Conservation (phyloP, 2,888 invertebrate species). For the Dichetophora obliterata region DNA sequence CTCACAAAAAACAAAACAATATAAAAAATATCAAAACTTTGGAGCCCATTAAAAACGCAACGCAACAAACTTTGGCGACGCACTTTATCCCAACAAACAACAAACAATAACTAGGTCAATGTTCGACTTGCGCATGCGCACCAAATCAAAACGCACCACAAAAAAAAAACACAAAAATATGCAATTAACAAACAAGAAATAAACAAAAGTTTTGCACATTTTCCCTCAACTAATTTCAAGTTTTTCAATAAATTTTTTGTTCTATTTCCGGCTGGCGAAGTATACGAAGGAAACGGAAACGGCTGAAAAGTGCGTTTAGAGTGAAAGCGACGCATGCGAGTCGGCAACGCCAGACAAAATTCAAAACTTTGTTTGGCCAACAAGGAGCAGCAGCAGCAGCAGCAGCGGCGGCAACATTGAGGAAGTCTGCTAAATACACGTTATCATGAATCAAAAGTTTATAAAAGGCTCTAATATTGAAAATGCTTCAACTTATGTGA, state of each 20-base stretch:
- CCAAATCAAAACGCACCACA: slow-evolving; percentile 27
- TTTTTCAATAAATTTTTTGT: slow-evolving; percentile 46
- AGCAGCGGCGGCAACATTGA: neutral
- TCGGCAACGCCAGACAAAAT: slow-evolving; percentile 41
- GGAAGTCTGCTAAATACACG: slow-evolving; percentile 5
- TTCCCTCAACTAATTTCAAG: slow-evolving; percentile 45
- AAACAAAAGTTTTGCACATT: slow-evolving; percentile 50
- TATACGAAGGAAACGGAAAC: neutral
- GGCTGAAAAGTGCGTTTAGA: slow-evolving; percentile 44
- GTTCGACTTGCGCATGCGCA: slow-evolving; percentile 52
- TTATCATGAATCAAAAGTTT: slow-evolving; percentile 33
- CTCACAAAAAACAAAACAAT: slow-evolving; percentile 36
- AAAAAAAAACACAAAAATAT: slow-evolving; percentile 45
- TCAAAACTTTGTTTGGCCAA: slow-evolving; percentile 49
- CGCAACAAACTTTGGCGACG: slow-evolving; percentile 45
- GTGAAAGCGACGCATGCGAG: slow-evolving; percentile 47
- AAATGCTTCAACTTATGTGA: slow-evolving; percentile 8
- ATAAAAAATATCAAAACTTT: slow-evolving; percentile 15
- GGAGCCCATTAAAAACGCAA: slow-evolving; percentile 46
- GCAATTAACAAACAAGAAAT: slow-evolving; percentile 49
- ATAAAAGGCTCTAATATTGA: slow-evolving; percentile 21
- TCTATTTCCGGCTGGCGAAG: neutral
- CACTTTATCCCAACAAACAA: slow-evolving; percentile 32
- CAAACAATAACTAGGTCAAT: slow-evolving; percentile 45
- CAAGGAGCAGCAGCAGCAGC: neutral